Evolutionary conservation across 1,140 invertebrate species (phyloP).

Genomic region (Platyscapa corneri): DNA sequence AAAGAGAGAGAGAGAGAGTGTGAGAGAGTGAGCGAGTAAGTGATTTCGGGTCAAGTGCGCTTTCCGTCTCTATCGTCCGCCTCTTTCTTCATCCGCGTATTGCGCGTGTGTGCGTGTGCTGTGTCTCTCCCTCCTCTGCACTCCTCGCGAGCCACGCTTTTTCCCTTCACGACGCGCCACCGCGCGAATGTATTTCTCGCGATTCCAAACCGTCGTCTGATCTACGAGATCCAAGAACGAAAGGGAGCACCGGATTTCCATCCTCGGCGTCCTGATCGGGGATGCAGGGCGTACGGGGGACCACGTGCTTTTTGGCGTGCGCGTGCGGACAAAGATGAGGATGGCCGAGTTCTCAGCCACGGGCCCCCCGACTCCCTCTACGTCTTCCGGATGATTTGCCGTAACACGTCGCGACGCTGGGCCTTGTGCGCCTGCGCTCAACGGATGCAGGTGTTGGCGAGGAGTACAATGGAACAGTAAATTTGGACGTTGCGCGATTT

Average conservation of each 20-base stretch:
- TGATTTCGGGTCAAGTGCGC: conserved; percentile 52
- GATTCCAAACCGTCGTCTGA: too few relatives aligned
- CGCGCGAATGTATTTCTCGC: not conserved
- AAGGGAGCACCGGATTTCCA: too few relatives aligned
- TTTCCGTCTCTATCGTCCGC: conserved; percentile 47
- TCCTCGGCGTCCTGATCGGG: too few relatives aligned
- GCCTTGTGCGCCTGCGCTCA: not conserved
- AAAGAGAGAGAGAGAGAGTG: too few relatives aligned
- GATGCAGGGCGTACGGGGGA: not conserved
- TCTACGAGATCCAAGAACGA: too few relatives aligned
- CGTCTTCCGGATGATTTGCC: too few relatives aligned
- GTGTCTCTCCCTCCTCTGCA: too few relatives aligned
- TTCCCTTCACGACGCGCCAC: not conserved
- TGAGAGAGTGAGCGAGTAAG: too few relatives aligned
- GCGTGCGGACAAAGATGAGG: not conserved
- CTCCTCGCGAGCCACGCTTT: not conserved
- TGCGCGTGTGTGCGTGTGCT: not conserved
- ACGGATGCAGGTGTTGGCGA: not conserved
- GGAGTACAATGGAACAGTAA: not conserved
- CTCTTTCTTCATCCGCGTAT: not conserved
- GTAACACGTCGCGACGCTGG: too few relatives aligned
- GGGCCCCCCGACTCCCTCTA: too few relatives aligned
- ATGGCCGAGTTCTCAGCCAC: too few relatives aligned
- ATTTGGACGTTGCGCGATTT: not conserved
- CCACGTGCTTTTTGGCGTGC: not conserved